phyloP scores from a whole-genome alignment of 2,888 invertebrate species.

The Amiota communis region DNA sequence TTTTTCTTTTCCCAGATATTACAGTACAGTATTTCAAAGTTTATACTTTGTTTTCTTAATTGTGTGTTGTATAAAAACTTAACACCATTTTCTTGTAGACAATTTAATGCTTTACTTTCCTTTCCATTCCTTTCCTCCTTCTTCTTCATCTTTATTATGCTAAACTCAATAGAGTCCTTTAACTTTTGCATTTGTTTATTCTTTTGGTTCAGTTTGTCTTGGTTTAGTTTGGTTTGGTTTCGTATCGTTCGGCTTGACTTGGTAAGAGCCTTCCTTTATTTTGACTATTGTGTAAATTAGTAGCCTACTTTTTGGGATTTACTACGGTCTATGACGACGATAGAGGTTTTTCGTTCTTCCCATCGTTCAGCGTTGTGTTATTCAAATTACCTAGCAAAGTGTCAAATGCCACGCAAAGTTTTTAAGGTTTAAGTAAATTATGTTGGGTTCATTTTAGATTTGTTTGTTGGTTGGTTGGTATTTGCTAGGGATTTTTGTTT shows the following conservation, averaged over 20 bases:
- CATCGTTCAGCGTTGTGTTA: not conserved
- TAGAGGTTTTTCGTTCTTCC: too few relatives aligned
- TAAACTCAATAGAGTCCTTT: not conserved
- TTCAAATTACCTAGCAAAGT: slow-evolving; percentile 10
- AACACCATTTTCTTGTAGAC: not conserved
- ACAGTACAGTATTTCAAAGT: not conserved
- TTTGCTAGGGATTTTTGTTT: too few relatives aligned
- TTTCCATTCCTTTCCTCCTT: not conserved
- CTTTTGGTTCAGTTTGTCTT: too few relatives aligned
- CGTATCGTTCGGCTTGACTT: too few relatives aligned
- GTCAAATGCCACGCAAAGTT: slow-evolving; percentile 1
- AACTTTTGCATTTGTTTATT: slow-evolving; percentile 1
- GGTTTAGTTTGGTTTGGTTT: too few relatives aligned
- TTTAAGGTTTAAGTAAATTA: not conserved
- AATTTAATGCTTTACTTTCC: slow-evolving; percentile 10
- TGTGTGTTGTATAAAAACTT: not conserved
- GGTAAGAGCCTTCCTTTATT: too few relatives aligned
- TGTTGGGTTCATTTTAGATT: too few relatives aligned
- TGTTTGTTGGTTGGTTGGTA: too few relatives aligned
- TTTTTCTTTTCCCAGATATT: not conserved
- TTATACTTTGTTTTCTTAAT: not conserved
- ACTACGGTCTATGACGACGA: too few relatives aligned
- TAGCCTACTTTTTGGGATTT: slow-evolving; percentile 12
- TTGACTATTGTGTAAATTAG: not conserved
- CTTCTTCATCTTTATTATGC: not conserved